Evolutionary conservation across 2,797 vertebrate species (phyloP), one percentile per base, ranked within the genome.

Genomic region (Lutjanus campechanus): DNA sequence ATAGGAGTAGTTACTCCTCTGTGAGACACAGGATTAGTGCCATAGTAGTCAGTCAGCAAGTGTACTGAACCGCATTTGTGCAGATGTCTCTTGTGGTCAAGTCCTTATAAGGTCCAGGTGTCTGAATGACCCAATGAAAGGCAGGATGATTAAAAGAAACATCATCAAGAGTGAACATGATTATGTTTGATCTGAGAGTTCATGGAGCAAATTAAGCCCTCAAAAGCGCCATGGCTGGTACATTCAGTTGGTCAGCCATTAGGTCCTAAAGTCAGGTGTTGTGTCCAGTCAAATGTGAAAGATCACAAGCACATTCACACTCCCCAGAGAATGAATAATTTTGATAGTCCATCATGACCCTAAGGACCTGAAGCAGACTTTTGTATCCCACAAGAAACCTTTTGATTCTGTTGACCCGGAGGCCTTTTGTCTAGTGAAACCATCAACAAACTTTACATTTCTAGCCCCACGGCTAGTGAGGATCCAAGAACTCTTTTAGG

Each of bases 21-120:
- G 76, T 12, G 55, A 82, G 64, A 88, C 85, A 75, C 53, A 81
- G 9, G 81, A 88, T 92, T 94, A 85, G 69, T 40, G 19, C 46
- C 49, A 49, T 66, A 19, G 62, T 61, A 58, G 64, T 68, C 68
- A 79, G 67, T 82, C 64, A 83, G 62, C 11, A 29, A 51, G 44
- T 47, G 17, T 19, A 16, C 25, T 40, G 41, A 15, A 20, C 17
- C 73, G 49, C 25, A 19, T 54, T 44, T 59, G 12, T 63, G 22
- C 58, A 29, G 61, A 43, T 19, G 62, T 69, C 29, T 73, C 50
- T 44, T 22, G 20, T 51, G 66, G 20, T 29, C 22, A 44, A 25
- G 54, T 46, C 29, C 62, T 61, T 22, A n/a, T 22, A 41, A 63
- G 3, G 36, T 78, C 56, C 13, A 49, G 4, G 8, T 69, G 43